Conservation (phyloP, 2,888 invertebrate species). For the Lysandra bellargus region DNA sequence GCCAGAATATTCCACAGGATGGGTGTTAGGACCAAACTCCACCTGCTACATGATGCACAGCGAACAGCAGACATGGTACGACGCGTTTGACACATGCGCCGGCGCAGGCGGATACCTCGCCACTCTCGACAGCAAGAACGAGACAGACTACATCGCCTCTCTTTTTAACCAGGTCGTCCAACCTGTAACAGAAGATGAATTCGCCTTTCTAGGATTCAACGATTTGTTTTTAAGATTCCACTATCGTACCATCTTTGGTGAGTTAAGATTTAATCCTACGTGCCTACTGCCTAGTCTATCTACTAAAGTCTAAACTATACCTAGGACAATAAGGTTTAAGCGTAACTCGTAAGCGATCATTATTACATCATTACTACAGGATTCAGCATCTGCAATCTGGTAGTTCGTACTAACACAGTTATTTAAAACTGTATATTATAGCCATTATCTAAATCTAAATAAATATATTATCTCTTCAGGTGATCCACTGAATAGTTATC, state of each 20-base stretch:
- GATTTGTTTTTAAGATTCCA: constrained; percentile 53
- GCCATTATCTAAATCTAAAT: too few relatives aligned
- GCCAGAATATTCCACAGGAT: constrained; percentile 43
- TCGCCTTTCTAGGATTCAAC: constrained; percentile 54
- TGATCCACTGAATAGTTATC: constrained; percentile 45
- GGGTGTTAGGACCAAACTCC: constrained; percentile 49
- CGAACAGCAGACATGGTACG: constrained; percentile 54
- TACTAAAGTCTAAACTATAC: background rate
- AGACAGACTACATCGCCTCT: constrained; percentile 50
- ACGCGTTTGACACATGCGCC: constrained; percentile 52
- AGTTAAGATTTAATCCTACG: constrained; percentile 9
- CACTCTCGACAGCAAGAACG: constrained; percentile 47
- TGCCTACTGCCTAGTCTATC: background rate
- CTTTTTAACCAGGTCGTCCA: constrained; percentile 48
- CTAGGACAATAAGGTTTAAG: too few relatives aligned
- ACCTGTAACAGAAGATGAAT: constrained; percentile 48
- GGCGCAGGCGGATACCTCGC: constrained; percentile 53
- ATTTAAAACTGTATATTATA: too few relatives aligned
- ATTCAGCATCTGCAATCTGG: too few relatives aligned
- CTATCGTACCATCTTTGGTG: constrained; percentile 55
- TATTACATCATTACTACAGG: too few relatives aligned
- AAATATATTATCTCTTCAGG: constrained; percentile 41
- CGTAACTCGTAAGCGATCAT: too few relatives aligned
- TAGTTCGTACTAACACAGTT: too few relatives aligned
- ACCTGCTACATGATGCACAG: constrained; percentile 51